Evolutionary conservation across 2,888 invertebrate genomes (phyloP), one percentile per base, ranked within the genome.

Genomic region (Empis livida): DNA sequence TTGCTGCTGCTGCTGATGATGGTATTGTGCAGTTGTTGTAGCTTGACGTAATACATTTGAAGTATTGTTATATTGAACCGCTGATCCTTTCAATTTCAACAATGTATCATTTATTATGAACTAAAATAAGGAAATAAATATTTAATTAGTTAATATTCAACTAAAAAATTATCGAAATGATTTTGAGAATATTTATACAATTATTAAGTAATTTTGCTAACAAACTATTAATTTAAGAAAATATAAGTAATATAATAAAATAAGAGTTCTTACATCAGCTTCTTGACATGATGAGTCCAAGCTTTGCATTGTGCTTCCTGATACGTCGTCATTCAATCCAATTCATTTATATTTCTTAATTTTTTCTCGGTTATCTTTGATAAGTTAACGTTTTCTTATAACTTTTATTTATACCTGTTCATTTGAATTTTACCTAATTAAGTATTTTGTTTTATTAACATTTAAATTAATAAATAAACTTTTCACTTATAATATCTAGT

Each of bases 261-360:
- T n/a, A n/a, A n/a, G n/a, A n/a, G n/a, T 56, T 71, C 75, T 73
- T 67, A 77, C 77, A 71, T 78, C 77, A 72, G 75, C 76, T 74
- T 77, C 77, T 72, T 77, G 75, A 72, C 75, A 75, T 74, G 75
- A 74, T 70, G 75, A 75, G 71, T 76, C 76, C 74, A 76, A 72
- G 72, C 76, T 77, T 76, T 77, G 77, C 78, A 78, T 78, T 70
- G 72, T 78, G 76, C 62, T 61, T 20, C 27, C 41, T n/a, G 20
- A 47, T 45, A 47, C 38, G 37, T 50, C 44, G 50, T 48, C 55
- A 55, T 49, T 45, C 42, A 50, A 50, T 50, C 35, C 48, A 49
- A 48, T 44, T 47, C 43, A 37, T 42, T 49, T 44, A 45, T 49
- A 40, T 42, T 16, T 30, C 41, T 35, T 39, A 14, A 10, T 16